Conservation (phyloP, 2,797 vertebrate species). For the Rhincodon typus region DNA sequence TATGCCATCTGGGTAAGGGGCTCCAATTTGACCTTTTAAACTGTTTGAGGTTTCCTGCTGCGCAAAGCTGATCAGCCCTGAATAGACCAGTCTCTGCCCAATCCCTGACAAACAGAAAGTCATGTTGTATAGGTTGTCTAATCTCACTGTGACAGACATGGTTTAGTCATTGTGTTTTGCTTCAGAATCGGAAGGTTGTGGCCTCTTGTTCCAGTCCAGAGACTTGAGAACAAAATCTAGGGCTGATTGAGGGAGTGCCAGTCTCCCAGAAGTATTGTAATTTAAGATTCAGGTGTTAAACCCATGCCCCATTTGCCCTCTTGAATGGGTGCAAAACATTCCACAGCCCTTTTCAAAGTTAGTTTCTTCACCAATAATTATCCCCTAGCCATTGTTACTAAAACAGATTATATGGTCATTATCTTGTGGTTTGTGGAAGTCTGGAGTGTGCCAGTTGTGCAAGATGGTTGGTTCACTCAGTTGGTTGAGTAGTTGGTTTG, state of each 20-base stretch:
- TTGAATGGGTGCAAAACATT: too few relatives aligned
- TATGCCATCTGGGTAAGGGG: background rate
- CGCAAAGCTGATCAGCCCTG: background rate
- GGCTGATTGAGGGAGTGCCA: background rate
- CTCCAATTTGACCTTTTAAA: background rate
- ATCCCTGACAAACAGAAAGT: background rate
- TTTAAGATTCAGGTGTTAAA: background rate
- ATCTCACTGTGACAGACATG: background rate
- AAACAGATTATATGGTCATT: background rate
- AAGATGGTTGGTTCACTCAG: too few relatives aligned
- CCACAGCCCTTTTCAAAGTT: background rate
- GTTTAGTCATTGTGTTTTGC: background rate
- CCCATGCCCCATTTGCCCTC: background rate
- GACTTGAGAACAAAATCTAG: background rate
- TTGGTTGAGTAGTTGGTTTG: too few relatives aligned
- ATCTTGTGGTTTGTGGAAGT: background rate
- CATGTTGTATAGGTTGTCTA: background rate
- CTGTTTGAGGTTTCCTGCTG: background rate
- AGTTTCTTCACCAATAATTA: background rate
- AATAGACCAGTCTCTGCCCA: too few relatives aligned
- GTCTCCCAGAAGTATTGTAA: background rate
- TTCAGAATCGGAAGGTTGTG: background rate
- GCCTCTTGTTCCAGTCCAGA: background rate
- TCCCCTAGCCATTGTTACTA: background rate
- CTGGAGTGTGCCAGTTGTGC: background rate